Percentiles rank a stretch among this genome's conserved stretches.
phyloP scores from a whole-genome alignment of 2,113 vertebrate genomes.

The Toxostoma redivivum region DNA sequence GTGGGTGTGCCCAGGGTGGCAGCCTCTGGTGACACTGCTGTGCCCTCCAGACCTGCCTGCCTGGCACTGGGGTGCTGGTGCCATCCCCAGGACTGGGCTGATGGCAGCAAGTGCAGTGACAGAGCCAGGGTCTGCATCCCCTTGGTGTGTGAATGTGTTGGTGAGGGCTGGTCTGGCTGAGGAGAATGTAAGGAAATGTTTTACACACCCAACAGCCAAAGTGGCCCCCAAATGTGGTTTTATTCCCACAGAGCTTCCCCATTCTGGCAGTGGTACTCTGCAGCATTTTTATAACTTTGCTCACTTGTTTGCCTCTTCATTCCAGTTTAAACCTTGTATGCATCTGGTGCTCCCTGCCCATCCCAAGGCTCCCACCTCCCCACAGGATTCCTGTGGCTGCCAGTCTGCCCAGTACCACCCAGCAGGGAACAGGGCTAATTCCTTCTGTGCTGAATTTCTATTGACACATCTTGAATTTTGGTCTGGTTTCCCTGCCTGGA shows the following conservation, averaged over 20 bases:
- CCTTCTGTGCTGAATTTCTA: neutral
- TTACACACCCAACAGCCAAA: no score
- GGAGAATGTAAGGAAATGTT: neutral
- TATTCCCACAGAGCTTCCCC: neutral
- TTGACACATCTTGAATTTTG: neutral
- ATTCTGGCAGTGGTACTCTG: neutral
- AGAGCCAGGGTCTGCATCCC: neutral
- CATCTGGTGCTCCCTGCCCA: neutral
- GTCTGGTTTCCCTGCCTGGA: neutral
- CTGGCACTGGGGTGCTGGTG: rapidly evolving
- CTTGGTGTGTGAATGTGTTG: neutral
- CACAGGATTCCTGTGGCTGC: neutral
- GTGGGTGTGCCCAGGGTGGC: neutral
- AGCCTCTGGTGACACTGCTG: neutral
- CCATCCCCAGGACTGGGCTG: neutral
- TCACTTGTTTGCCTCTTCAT: neutral
- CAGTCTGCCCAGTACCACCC: neutral
- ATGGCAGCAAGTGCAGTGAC: neutral
- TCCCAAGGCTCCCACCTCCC: neutral
- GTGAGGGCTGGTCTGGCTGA: neutral
- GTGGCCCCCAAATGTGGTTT: rapidly evolving
- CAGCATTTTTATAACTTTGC: neutral
- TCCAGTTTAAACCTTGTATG: neutral
- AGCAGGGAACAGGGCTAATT: neutral
- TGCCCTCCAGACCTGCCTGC: neutral